Base-by-base conservation (phyloP, 2,888 invertebrate species). In the Eilema depressum region DNA sequence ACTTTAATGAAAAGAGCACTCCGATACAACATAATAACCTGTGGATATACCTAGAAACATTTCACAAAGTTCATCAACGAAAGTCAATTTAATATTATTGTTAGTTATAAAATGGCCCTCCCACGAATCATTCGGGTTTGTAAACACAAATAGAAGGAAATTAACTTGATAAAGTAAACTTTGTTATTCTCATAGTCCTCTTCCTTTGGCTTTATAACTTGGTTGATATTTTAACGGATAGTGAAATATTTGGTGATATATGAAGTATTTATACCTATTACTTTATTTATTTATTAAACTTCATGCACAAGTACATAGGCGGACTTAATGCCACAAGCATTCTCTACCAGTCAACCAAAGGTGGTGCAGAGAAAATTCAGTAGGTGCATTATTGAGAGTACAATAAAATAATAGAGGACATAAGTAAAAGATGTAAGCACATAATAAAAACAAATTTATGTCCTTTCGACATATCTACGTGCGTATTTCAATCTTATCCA, bases 91-190 rank as follows among this genome's bases (percentile, higher is more conserved):
- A 73, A 77, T 75, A 73, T 71, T 64, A 75, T 75, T 83, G 79
- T 77, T 76, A 76, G 76, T 68, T 71, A 72, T 73, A 76, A 74
- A 78, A 77, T 71, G 77, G 68, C 28, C 66, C 59, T 62, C 75
- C 70, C 74, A 68, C 63, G 70, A 71, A 73, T 67, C 57, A 63
- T 62, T 64, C 69, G 61, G 63, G 12, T 66, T 47, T 47, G 20
- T 68, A 76, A 77, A 75, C 71, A 76, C 68, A 76, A 77, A 77
- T 73, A 77, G 37, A 72, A 71, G 71, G 65, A 75, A 81, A 77
- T 81, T 76, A 75, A 76, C 71, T 76, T 68, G 62, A 61, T 23
- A 68, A 75, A 28, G 66, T 71, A 74, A 79, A 75, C 71, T 76
- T 76, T 33, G 69, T 77, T 75, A 66, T 69, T 75, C 71, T 74